These are phyloP conservation scores for Amblyteles armatorius DNA, from an alignment of 2,888 invertebrate genomes.

Conservation along the genomic window DNA sequence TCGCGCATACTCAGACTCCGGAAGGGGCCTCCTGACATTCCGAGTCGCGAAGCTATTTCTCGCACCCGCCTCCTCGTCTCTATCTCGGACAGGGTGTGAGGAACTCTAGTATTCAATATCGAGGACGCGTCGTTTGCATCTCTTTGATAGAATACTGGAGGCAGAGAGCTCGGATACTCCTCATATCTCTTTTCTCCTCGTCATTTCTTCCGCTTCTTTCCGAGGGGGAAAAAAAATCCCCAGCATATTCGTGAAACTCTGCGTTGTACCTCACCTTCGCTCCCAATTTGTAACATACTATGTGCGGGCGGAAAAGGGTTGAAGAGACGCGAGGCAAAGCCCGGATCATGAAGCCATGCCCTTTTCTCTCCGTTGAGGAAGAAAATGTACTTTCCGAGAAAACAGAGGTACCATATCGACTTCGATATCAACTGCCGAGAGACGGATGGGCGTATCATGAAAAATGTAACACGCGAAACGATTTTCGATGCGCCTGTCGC, in stretches of 20 bases:
- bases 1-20: conserved; percentile 31
- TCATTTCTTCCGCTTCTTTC: conserved; percentile 13
- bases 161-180: background rate
- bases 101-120: conserved; percentile 61
- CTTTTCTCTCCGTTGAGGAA: background rate
- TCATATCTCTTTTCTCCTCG: conserved; percentile 1
- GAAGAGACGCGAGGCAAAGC: background rate
- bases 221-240: background rate
- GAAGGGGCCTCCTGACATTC: conserved; percentile 42
- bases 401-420: background rate
- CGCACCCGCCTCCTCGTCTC: conserved; percentile 14
- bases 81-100: background rate
- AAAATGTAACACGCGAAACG: background rate
- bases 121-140: conserved; percentile 49
- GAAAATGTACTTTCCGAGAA: background rate
- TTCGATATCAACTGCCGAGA: background rate
- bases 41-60: conserved; percentile 53
- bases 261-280: background rate
- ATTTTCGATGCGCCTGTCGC: background rate
- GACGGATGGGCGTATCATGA: background rate
- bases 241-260: background rate
- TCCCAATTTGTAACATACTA: background rate
- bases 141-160: conserved; percentile 32
- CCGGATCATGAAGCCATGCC: background rate
- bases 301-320: background rate